Evolutionary conservation across 2,888 invertebrate genomes (phyloP).

Genomic region (Galerucella calmariensis): DNA sequence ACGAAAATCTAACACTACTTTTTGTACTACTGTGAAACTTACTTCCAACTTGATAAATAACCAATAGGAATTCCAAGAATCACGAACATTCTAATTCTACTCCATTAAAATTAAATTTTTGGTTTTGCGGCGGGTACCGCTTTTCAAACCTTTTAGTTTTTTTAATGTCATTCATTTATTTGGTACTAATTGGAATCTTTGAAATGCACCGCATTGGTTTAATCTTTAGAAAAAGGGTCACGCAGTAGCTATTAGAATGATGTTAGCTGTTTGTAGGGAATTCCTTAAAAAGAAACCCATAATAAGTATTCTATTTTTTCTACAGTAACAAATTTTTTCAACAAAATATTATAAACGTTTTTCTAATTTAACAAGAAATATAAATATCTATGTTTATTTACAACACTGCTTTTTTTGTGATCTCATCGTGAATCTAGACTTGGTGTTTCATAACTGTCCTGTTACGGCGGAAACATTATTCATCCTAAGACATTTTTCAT

Average conservation of each 20-base stretch:
- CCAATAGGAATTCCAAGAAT: neutral
- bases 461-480: slow-evolving; percentile 45
- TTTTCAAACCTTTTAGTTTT: slow-evolving; percentile 3
- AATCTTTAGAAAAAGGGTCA: slow-evolving; percentile 19
- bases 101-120: slow-evolving; percentile 23
- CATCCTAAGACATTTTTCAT: slow-evolving; percentile 35
- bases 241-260: slow-evolving; percentile 37
- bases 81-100: slow-evolving; percentile 6
- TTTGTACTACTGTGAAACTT: too few species aligned
- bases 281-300: neutral
- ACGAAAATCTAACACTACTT: too few species aligned
- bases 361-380: neutral
- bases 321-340: too few species aligned
- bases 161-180: slow-evolving; percentile 17
- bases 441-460: slow-evolving; percentile 38
- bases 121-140: slow-evolving; percentile 22
- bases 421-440: slow-evolving; percentile 38
- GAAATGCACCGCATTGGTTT: slow-evolving; percentile 28
- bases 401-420: slow-evolving; percentile 31
- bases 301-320: too few species aligned
- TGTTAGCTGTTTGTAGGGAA: slow-evolving; percentile 35
- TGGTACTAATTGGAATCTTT: slow-evolving; percentile 36
- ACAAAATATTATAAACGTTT: neutral
- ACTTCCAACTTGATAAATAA: neutral
- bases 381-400: neutral